Conservation (phyloP, 2,888 invertebrate genomes). For the Diabrotica balteata region DNA sequence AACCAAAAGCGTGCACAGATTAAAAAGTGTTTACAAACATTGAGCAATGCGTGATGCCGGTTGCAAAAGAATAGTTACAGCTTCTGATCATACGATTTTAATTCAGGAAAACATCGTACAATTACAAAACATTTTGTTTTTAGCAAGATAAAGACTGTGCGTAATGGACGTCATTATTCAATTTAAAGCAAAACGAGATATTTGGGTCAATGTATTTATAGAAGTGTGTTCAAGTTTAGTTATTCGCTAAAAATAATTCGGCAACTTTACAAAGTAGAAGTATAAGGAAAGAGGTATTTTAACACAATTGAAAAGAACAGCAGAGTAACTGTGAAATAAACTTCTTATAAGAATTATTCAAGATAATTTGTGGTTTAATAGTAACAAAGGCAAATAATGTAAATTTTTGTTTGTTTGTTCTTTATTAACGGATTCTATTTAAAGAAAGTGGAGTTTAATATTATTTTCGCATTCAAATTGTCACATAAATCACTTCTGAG, state of each 20-base stretch:
- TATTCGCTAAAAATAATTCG: not conserved
- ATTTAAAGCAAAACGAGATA: not conserved
- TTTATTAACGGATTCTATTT: too few species aligned
- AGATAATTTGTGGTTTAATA: too few species aligned
- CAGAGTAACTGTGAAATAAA: too few species aligned
- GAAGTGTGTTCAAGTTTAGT: not conserved
- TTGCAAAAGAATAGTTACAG: not conserved
- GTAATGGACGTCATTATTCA: conserved; percentile 1
- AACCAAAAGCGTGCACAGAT: not conserved
- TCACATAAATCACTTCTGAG: too few species aligned
- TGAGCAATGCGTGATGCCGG: not conserved
- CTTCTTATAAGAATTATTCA: too few species aligned
- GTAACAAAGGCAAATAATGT: too few species aligned
- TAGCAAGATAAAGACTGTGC: conserved; percentile 1
- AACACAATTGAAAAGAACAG: too few species aligned
- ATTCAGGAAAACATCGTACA: conserved; percentile 1
- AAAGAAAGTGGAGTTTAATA: too few species aligned
- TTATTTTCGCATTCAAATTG: too few species aligned
- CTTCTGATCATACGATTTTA: not conserved
- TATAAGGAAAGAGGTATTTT: too few species aligned
- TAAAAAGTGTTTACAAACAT: not conserved
- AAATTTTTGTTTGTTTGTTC: too few species aligned
- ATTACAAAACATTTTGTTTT: conserved; percentile 52
- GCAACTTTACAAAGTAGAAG: not conserved
- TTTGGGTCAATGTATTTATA: conserved; percentile 13